Evolutionary conservation across 2,113 vertebrate genomes (phyloP), one percentile per base, ranked within the genome.

Genomic region (Chloropsis hardwickii): DNA sequence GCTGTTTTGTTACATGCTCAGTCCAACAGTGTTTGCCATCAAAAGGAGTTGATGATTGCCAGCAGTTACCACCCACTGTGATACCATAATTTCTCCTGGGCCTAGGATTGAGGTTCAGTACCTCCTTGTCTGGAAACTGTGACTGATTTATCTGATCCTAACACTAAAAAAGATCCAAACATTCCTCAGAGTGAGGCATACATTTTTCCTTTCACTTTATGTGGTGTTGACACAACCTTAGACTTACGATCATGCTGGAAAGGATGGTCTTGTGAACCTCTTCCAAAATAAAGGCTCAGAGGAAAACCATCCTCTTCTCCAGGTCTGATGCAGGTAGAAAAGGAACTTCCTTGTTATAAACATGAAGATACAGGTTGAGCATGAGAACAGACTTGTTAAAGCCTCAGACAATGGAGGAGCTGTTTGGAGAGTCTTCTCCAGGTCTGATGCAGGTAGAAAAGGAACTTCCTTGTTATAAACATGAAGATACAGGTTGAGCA

Each of bases 51-150:
- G 86, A 92, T 92, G 94, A 88, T 83, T 86, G 62, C 94, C 85
- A 93, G 79, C 90, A 88, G 87, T 88, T 96, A 83, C 92, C 92
- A 93, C 95, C 74, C 81, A 90, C 92, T 45, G 76, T 86, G 93
- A 74, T 83, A 54, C 88, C 53, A 48, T 67, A 67, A 83, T 88
- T 94, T 81, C 76, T 80, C 50, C 76, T 81, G 28, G 74, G 60
- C 74, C 62, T 80, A 74, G 71, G 79, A 77, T 4, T 73, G 87
- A 81, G 35, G 44, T 70, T 94, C 61, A 83, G 61, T 62, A 42
- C 69, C 53, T 90, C 33, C 64, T 91, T 82, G 25, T 80, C 84
- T 86, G 81, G 73, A 92, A 89, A 95, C 40, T 65, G 25, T 86
- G 87, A 67, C 84, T 61, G 86, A 60, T 85, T 78, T 91, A 78